Base-by-base conservation (phyloP, 2,113 vertebrate species). In the Heterochromis multidens region DNA sequence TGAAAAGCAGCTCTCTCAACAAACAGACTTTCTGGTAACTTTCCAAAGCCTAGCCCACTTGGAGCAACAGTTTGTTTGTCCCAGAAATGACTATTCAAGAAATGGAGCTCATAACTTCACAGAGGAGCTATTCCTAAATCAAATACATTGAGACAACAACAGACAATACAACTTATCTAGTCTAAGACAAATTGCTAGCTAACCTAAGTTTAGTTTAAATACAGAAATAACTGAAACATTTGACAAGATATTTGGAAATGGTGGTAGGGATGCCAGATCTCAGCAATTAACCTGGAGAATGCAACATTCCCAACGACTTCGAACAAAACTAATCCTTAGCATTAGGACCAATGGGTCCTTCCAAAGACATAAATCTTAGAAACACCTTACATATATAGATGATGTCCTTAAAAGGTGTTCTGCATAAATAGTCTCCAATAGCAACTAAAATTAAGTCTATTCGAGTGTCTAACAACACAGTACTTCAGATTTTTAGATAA, bases 1-100 rank as follows among this genome's bases (percentile, higher is more conserved):
- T 89, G 83, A 82, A 91, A 88, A 91, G 74, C 81, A 88, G 78
- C 86, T 87, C 86, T 86, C 76, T 85, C 14, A 63, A 9, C n/a
- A 37, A 86, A 74, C 56, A 19, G 23, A 37, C n/a, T 61, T 67
- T 62, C 29, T 89, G 86, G 83, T 25, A 21, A 17, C 27, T 16
- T 49, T 83, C 81, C 60, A 81, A 67, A 79, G 25, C 61, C 58
- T 60, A 31, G 56, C 0, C 25, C 31, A 31, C 56, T 58, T 17
- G 11, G 83, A 87, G 67, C 83, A 84, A 25, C 46, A 7, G 67
- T 21, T 19, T 58, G 56, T 82, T 78, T 88, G 61, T 77, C 56
- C 56, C 31, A 80, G 63, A 79, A 87, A 90, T 25, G 27, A 70
- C 59, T 56, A 11, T 37, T 63, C 33, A 46, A 31, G 37, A 65